These are phyloP conservation scores for Mycalesis mineus DNA, from an alignment of 2,888 invertebrate species.

Conservation along the genomic window DNA sequence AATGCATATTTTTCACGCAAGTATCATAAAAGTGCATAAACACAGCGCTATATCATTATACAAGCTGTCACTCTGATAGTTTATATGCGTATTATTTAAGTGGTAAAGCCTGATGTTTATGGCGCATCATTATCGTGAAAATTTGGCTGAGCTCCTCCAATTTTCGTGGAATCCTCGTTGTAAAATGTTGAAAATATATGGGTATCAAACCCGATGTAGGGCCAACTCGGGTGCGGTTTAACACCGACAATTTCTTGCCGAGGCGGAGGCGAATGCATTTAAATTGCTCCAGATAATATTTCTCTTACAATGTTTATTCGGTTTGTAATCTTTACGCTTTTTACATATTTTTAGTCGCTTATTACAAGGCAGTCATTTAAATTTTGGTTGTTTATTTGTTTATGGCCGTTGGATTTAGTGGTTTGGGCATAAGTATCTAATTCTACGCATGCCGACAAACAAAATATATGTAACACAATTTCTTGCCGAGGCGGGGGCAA, in stretches of 20 bases:
- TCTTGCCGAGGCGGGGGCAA: slow-evolving; percentile 31
- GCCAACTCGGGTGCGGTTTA: slow-evolving; percentile 27
- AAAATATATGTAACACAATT: no score
- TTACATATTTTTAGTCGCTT: no score
- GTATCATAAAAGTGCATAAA: slow-evolving; percentile 26
- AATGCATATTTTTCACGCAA: slow-evolving; percentile 11
- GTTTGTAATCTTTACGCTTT: neutral
- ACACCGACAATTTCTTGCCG: slow-evolving; percentile 33
- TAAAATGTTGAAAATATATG: slow-evolving; percentile 38
- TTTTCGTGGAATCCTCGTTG: slow-evolving; percentile 35
- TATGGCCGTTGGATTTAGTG: no score
- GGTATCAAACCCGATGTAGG: slow-evolving; percentile 33
- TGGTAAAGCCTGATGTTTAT: slow-evolving; percentile 36
- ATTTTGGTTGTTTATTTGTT: no score
- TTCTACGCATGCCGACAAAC: no score
- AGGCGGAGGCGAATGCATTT: slow-evolving; percentile 41
- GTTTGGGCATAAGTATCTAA: no score
- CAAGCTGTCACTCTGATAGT: slow-evolving; percentile 29
- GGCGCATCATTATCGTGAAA: slow-evolving; percentile 35
- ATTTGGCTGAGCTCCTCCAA: slow-evolving; percentile 36
- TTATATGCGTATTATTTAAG: slow-evolving; percentile 34
- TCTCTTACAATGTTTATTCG: slow-evolving; percentile 16
- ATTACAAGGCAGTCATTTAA: no score
- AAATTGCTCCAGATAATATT: slow-evolving; percentile 39
- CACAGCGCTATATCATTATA: slow-evolving; percentile 23